Base-by-base conservation (phyloP, 2,113 vertebrate species). In the Triplophysa siluroides region DNA sequence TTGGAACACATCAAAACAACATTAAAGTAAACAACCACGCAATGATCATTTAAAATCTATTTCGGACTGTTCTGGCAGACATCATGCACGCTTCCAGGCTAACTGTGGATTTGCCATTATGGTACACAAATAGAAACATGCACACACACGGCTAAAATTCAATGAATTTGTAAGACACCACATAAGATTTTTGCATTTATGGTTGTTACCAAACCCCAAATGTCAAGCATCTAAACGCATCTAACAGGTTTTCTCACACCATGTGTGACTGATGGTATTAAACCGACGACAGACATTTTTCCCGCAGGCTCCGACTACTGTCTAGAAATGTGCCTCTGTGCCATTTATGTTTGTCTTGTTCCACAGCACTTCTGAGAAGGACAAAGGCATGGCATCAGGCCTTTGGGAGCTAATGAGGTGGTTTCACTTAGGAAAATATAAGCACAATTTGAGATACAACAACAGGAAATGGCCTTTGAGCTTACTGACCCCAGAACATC, bases 361-460 rank as follows among this genome's bases (percentile, higher is more conserved):
- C 8, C 18, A n/a, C 41, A 12, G 61, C 58, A 47, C 66, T 58
- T 58, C 12, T 74, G 64, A 66, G 67, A 38, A 79, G 41, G 81
- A 75, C 74, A 41, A 50, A 69, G 75, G 10, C 71, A 41, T 65
- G 74, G 33, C 81, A 71, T 60, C 54, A 52, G 43, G 43, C 69
- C 41, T n/a, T 50, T n/a, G 50, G 41, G 24, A 21, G 47, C 63
- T 83, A 82, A 83, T 79, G 74, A 85, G 63, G 73, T 60, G 54
- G 77, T 78, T 83, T 81, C 50, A 69, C 79, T 64, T 45, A 72
- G 50, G n/a, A 62, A 63, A 78, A 79, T 67, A 78, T 80, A 82
- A 86, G 82, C 85, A 83, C 79, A 81, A 78, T 79, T 79, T 82
- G 52, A 50, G 68, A 43, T 65, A 83, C 76, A 81, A 72, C 63